Conservation (phyloP, 2,888 invertebrate genomes). For the Drosophila cognata region DNA sequence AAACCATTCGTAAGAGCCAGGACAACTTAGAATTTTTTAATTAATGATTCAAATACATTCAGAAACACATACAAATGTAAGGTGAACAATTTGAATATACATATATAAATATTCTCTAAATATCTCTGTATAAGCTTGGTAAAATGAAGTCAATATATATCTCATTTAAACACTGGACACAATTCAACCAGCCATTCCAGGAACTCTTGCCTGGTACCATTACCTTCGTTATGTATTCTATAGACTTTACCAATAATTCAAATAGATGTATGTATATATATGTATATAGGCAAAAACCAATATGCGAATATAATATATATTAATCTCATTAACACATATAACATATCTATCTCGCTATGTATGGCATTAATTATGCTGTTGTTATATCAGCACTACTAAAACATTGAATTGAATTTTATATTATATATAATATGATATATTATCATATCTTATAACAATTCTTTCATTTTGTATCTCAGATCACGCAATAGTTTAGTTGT, state of each 20-base stretch:
- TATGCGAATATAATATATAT: slow-evolving; percentile 23
- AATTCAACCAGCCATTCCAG: slow-evolving; percentile 53
- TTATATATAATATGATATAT: slow-evolving; percentile 4
- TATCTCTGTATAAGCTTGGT: slow-evolving; percentile 15
- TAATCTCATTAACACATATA: slow-evolving; percentile 17
- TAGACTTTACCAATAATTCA: slow-evolving; percentile 32
- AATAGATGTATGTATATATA: slow-evolving; percentile 9
- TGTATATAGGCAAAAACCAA: slow-evolving; percentile 23
- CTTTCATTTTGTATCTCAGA: slow-evolving; percentile 13
- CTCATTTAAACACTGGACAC: slow-evolving; percentile 50
- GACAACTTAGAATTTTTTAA: slow-evolving; percentile 24
- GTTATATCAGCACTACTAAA: slow-evolving; percentile 9
- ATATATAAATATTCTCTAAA: slow-evolving; percentile 3
- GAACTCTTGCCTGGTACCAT: slow-evolving; percentile 15
- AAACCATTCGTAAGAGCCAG: slow-evolving; percentile 20
- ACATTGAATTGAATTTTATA: neutral
- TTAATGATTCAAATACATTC: slow-evolving; percentile 5
- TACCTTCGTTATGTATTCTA: slow-evolving; percentile 13
- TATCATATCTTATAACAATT: slow-evolving; percentile 6
- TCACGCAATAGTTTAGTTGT: slow-evolving; percentile 11
- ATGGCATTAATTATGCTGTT: slow-evolving; percentile 8
- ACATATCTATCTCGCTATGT: neutral
- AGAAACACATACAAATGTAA: slow-evolving; percentile 16
- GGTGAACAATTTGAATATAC: slow-evolving; percentile 6
- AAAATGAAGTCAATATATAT: slow-evolving; percentile 31